phyloP scores from a whole-genome alignment of 2,888 invertebrate species.

The Drosophila merina region DNA sequence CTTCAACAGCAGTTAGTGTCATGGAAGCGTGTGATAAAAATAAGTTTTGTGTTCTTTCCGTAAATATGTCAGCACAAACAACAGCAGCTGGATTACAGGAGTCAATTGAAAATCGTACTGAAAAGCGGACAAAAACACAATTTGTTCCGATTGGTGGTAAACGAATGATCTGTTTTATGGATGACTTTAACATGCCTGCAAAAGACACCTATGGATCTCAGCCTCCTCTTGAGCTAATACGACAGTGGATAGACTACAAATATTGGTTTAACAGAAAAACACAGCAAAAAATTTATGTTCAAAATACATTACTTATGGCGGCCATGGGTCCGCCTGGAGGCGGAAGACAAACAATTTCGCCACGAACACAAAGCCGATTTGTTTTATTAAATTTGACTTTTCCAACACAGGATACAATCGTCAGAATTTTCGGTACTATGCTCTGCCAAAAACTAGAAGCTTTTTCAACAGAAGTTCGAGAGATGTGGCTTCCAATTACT shows the following conservation, averaged over 20 bases:
- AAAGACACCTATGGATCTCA: slow-evolving; percentile 95
- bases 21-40: slow-evolving; percentile 85
- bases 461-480: slow-evolving; percentile 92
- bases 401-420: slow-evolving; percentile 91
- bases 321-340: slow-evolving; percentile 96
- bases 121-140: slow-evolving; percentile 93
- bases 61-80: slow-evolving; percentile 96
- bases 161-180: slow-evolving; percentile 93
- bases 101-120: slow-evolving; percentile 92
- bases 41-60: slow-evolving; percentile 88
- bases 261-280: slow-evolving; percentile 95
- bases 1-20: slow-evolving; percentile 90
- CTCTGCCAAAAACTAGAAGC: slow-evolving; percentile 90
- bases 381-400: slow-evolving; percentile 91
- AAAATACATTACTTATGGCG: slow-evolving; percentile 90
- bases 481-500: slow-evolving; percentile 88
- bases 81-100: slow-evolving; percentile 93
- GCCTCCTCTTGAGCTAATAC: slow-evolving; percentile 92
- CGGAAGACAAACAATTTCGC: slow-evolving; percentile 91
- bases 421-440: slow-evolving; percentile 93
- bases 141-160: slow-evolving; percentile 93
- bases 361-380: slow-evolving; percentile 91
- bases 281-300: slow-evolving; percentile 90
- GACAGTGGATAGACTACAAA: slow-evolving; percentile 94
- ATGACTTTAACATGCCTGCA: slow-evolving; percentile 97